Conservation (phyloP, 2,888 invertebrate species). For the Hartigia nigra region DNA sequence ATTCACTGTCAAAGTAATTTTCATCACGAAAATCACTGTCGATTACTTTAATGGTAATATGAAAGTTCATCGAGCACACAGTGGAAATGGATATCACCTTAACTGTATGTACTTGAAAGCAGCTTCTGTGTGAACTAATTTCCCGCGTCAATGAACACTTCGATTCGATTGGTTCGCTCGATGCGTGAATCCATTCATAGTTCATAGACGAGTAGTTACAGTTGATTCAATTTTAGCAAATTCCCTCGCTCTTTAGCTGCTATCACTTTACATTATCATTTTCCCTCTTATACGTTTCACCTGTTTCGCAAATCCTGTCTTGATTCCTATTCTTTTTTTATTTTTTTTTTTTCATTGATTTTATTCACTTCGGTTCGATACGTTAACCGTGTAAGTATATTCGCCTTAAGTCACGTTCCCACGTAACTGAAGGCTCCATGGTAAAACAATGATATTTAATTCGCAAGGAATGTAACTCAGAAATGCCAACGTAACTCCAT, state of each 20-base stretch:
- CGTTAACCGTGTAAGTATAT: not conserved
- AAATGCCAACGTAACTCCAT: not conserved
- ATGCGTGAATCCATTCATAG: slow-evolving; percentile 31
- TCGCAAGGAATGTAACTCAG: not conserved
- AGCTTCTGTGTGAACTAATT: slow-evolving; percentile 29
- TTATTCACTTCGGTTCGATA: not conserved
- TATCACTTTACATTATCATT: not conserved
- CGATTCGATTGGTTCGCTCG: slow-evolving; percentile 43
- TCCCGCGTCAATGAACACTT: slow-evolving; percentile 35
- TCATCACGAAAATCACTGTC: not conserved
- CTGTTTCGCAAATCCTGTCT: not conserved
- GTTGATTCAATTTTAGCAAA: not conserved
- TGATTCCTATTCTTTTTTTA: too few species aligned
- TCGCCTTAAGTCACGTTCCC: too few species aligned
- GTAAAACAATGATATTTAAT: not conserved
- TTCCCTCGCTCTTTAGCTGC: not conserved
- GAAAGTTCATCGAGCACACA: not conserved
- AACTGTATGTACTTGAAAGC: not conserved
- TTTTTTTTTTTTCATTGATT: not conserved
- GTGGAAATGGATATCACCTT: not conserved
- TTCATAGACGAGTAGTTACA: not conserved
- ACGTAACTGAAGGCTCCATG: not conserved
- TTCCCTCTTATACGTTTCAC: not conserved
- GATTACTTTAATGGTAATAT: not conserved
- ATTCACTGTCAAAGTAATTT: not conserved